These are phyloP conservation scores for Lordiphosa stackelbergi DNA, from an alignment of 1,140 invertebrate species.

Conservation along the genomic window DNA sequence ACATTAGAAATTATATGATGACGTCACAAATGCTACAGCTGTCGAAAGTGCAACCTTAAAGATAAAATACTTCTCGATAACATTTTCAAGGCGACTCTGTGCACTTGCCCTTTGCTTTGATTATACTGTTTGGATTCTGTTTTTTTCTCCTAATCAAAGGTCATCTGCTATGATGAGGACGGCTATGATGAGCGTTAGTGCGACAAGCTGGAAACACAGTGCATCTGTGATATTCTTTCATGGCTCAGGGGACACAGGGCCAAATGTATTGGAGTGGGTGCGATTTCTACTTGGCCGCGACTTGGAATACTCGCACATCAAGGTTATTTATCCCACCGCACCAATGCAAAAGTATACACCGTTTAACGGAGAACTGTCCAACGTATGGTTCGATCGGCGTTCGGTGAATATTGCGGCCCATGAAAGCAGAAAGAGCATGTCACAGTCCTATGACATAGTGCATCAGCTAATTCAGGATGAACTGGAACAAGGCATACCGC, in stretches of 20 bases:
- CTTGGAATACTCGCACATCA: constrained; percentile 83
- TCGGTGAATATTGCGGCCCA: constrained; percentile 80
- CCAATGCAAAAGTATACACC: constrained; percentile 83
- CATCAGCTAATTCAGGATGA: constrained; percentile 82
- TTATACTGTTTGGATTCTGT: background rate
- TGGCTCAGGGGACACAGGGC: constrained; percentile 82
- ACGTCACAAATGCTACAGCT: too few relatives aligned
- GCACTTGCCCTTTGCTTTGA: constrained; percentile 18
- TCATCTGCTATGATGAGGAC: constrained; percentile 10
- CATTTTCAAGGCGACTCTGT: constrained; percentile 1
- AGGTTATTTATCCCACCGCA: constrained; percentile 85
- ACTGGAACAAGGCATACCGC: constrained; percentile 81
- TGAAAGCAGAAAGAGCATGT: constrained; percentile 81
- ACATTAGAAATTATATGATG: too few relatives aligned
- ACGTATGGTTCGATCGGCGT: constrained; percentile 85
- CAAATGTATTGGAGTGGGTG: constrained; percentile 82
- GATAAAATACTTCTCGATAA: too few relatives aligned
- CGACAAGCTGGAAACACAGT: constrained; percentile 64
- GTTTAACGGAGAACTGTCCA: constrained; percentile 80
- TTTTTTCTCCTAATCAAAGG: constrained; percentile 2
- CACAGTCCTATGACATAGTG: constrained; percentile 79
- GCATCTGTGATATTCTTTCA: constrained; percentile 82
- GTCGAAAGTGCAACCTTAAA: too few relatives aligned
- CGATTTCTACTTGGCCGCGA: constrained; percentile 80
- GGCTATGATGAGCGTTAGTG: constrained; percentile 15